Evolutionary conservation across 2,113 vertebrate genomes (phyloP).

Genomic region (Salvelinus alpinus): DNA sequence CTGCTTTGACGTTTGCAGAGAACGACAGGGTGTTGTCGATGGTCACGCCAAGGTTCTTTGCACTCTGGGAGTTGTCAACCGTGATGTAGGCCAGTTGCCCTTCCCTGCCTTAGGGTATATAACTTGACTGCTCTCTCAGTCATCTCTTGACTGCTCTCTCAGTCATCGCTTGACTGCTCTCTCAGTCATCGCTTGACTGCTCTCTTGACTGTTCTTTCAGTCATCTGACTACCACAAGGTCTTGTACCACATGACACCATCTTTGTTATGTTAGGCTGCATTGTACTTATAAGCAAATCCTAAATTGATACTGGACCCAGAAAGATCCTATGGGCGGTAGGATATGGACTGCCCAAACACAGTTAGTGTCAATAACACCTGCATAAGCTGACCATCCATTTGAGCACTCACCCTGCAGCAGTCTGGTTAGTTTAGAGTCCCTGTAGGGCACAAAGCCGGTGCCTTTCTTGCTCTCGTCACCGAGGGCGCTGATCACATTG

Average conservation of each 20-base stretch:
- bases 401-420: constrained; percentile 85
- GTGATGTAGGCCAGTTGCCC: too few species aligned
- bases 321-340: background rate
- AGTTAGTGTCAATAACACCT: too few species aligned
- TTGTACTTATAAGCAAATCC: background rate
- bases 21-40: too few species aligned
- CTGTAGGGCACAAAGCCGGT: constrained; percentile 89
- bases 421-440: constrained; percentile 92
- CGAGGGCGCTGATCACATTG: constrained; percentile 96
- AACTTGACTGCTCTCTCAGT: background rate
- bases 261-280: background rate
- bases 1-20: too few species aligned
- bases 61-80: too few species aligned
- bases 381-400: background rate
- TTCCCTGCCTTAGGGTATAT: too few species aligned
- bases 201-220: too few species aligned
- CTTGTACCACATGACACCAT: background rate
- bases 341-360: background rate
- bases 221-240: background rate
- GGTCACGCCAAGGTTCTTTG: too few species aligned
- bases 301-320: background rate
- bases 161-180: too few species aligned
- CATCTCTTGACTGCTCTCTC: background rate
- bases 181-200: too few species aligned
- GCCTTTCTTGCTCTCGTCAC: constrained; percentile 90